Evolutionary conservation across 2,888 invertebrate species (phyloP).

Genomic region (Xylocampa areola): DNA sequence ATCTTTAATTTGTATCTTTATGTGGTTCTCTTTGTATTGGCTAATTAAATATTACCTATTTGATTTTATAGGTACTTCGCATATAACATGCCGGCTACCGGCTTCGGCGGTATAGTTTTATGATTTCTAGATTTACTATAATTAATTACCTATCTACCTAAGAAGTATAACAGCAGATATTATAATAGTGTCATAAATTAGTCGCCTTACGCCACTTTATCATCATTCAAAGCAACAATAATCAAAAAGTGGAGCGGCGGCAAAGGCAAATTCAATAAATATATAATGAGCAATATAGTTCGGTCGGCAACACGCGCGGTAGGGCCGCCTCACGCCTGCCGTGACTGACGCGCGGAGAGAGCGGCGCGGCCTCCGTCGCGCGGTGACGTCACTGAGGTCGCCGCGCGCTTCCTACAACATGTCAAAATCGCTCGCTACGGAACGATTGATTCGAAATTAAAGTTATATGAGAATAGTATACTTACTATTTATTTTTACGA

Average conservation of each 20-base stretch:
- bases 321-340: slow-evolving; percentile 41
- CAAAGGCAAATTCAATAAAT: slow-evolving; percentile 70
- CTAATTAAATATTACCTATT: too few species aligned
- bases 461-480: slow-evolving; percentile 9
- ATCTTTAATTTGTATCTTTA: slow-evolving; percentile 8
- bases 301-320: slow-evolving; percentile 54
- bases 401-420: slow-evolving; percentile 74
- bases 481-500: neutral
- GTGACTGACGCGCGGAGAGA: slow-evolving; percentile 69
- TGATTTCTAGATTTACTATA: too few species aligned
- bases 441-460: slow-evolving; percentile 43
- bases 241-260: slow-evolving; percentile 63
- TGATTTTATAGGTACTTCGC: too few species aligned
- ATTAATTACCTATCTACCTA: neutral
- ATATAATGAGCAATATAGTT: slow-evolving; percentile 69
- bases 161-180: neutral
- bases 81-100: too few species aligned
- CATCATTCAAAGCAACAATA: slow-evolving; percentile 55
- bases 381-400: slow-evolving; percentile 82
- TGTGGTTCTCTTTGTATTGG: neutral
- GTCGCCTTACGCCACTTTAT: slow-evolving; percentile 47
- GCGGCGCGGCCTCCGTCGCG: slow-evolving; percentile 71
- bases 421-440: slow-evolving; percentile 63
- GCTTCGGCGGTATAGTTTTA: too few species aligned
- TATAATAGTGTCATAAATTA: slow-evolving; percentile 31